These are phyloP conservation scores for Pseudorhombus dupliciocellatus DNA, from an alignment of 2,113 vertebrate genomes.

Conservation along the genomic window DNA sequence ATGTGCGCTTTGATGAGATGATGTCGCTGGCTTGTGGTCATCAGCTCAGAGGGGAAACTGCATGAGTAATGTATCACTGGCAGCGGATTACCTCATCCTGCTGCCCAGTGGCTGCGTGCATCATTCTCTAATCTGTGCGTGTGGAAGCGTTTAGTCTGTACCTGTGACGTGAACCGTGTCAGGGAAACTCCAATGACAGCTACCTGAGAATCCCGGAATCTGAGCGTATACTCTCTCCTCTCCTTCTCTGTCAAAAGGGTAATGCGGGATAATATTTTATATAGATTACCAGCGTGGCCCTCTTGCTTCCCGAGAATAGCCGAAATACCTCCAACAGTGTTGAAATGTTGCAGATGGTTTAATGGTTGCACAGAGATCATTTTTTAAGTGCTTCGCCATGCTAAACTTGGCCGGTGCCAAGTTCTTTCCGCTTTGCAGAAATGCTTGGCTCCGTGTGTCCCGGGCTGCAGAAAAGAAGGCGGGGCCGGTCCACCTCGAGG, in stretches of 20 bases:
- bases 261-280: slow-evolving; percentile 44
- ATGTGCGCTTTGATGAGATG: slow-evolving; percentile 32
- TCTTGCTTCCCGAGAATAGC: slow-evolving; percentile 3
- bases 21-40: slow-evolving; percentile 37
- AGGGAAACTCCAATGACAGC: slow-evolving; percentile 22
- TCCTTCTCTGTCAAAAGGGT: neutral
- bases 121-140: slow-evolving; percentile 11
- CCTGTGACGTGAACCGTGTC: slow-evolving; percentile 42
- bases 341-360: slow-evolving; percentile 33
- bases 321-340: slow-evolving; percentile 22
- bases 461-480: slow-evolving; percentile 37
- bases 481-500: slow-evolving; percentile 27
- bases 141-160: slow-evolving; percentile 32
- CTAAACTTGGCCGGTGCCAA: slow-evolving; percentile 43
- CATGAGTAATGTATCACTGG: slow-evolving; percentile 52
- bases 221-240: neutral
- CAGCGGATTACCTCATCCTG: slow-evolving; percentile 44
- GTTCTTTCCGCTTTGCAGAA: slow-evolving; percentile 40
- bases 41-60: slow-evolving; percentile 33
- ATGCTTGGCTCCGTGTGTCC: slow-evolving; percentile 23
- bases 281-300: slow-evolving; percentile 30
- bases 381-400: slow-evolving; percentile 59
- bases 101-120: slow-evolving; percentile 22
- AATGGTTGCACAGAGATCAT: slow-evolving; percentile 33
- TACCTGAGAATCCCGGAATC: slow-evolving; percentile 43